phyloP scores from a whole-genome alignment of 2,113 vertebrate species.

The Felis catus region F.catus_Fca126_mat1.0 CM031416.1:97826501-97827000 shows the following conservation, averaged over 20 bases:
- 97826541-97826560: background rate
- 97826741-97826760: background rate
- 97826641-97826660: rapidly evolving
- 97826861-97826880: background rate
- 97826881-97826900: background rate
- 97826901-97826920: background rate
- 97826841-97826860: background rate
- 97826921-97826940: rapidly evolving
- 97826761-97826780: background rate
- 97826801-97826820: background rate
- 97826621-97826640: background rate
- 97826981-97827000: background rate
- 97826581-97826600: background rate
- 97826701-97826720: background rate
- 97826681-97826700: background rate
- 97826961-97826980: background rate
- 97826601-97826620: background rate
- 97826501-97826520: slow-evolving; percentile 1
- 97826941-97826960: background rate
- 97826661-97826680: background rate
- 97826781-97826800: background rate
- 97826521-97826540: background rate
- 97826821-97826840: background rate
- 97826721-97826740: background rate
- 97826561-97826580: background rate